Conservation (phyloP, 2,113 vertebrate genomes). For the Sitta europaea region DNA sequence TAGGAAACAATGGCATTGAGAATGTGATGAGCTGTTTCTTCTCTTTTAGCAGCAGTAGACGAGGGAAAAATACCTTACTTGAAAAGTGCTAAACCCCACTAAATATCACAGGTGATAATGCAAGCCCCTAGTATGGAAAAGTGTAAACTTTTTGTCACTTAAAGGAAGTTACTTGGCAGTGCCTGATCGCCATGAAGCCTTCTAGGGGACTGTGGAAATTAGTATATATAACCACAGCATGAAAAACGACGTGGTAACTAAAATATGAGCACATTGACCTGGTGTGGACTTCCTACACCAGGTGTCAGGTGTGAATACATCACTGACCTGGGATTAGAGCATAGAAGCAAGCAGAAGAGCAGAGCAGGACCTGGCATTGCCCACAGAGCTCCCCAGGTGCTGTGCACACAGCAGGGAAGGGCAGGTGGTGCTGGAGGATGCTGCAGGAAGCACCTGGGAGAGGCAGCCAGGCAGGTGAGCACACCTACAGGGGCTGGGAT, state of each 20-base stretch:
- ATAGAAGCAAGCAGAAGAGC: not conserved
- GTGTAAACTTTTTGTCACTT: not conserved
- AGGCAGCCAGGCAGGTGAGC: not conserved
- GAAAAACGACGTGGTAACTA: not conserved
- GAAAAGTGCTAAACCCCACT: not conserved
- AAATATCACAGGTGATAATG: not conserved
- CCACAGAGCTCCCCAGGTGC: not conserved
- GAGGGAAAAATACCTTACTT: not conserved
- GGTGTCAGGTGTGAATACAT: not conserved
- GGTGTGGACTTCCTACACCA: not conserved
- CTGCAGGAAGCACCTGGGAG: not conserved
- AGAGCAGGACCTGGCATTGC: not conserved
- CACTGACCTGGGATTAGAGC: not conserved
- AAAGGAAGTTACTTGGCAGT: not conserved
- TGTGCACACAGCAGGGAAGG: not conserved
- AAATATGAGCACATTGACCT: not conserved
- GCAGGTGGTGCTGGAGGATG: not conserved
- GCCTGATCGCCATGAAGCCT: not conserved
- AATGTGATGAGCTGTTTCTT: not conserved
- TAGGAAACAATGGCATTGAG: not conserved
- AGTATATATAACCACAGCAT: not conserved
- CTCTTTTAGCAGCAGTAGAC: not conserved
- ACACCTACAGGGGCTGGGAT: not conserved
- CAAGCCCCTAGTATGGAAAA: not conserved
- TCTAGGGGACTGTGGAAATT: not conserved